Evolutionary conservation across 1,140 invertebrate genomes (phyloP), one percentile per base, ranked within the genome.

Genomic region (Drosophila ironensis): DNA sequence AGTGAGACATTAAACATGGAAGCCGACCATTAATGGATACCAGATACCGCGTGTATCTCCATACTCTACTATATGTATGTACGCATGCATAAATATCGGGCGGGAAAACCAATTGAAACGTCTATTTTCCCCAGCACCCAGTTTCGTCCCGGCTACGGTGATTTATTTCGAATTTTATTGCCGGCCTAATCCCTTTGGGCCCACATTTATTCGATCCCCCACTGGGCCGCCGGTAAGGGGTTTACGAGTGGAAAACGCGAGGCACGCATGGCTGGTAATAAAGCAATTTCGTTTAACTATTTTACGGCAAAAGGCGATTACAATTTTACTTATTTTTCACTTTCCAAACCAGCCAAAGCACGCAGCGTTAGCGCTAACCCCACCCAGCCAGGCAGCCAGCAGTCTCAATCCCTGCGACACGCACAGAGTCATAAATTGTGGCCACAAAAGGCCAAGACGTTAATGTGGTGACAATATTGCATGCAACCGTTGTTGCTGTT

Each of bases 391-490:
- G 38, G 17, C 48, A 20, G 19, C 44, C 51, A 45, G 30, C 41
- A 27, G 19, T 52, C 48, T 17, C 48, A 60, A 35, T 60, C 56
- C 56, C 56, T 35, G 66, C 48, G 47, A 56, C 77, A 80, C 72
- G 76, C 78, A 72, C 52, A 46, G 35, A 80, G 66, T 87, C 80
- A 86, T 86, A 86, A 86, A 86, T 86, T 80, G 66, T 86, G 60
- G 53, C 81, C 81, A 86, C 81, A 86, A 86, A 86, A 86, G 80
- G 80, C 81, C 48, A 78, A 86, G 80, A 86, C 80, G 80, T 86
- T 86, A 84, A 84, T 86, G 80, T 84, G 80, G 70, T 86, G 80
- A 84, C 80, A 84, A 87, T 84, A 84, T 84, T 87, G 81, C 80
- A 84, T 86, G 78, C 78, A 84, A 72, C 63, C 69, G 68, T 56